Conservation (phyloP, 2,797 vertebrate genomes). For the Sebastes nivosus region DNA sequence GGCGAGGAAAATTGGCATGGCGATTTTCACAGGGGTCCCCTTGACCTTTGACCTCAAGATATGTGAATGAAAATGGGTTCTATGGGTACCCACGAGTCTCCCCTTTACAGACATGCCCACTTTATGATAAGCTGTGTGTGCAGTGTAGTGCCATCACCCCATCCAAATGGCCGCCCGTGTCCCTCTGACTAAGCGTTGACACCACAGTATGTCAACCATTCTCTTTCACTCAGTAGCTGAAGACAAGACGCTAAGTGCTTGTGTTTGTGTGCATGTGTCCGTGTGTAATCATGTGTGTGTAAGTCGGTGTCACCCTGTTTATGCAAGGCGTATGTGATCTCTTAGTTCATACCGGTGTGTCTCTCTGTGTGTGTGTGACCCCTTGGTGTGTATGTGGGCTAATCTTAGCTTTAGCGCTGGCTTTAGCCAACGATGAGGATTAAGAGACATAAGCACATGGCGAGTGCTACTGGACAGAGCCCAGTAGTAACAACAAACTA, state of each 20-base stretch:
- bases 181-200: neutral
- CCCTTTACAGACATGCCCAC: too few species aligned
- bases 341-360: slow-evolving; percentile 13
- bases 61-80: too few species aligned
- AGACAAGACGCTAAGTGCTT: neutral
- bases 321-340: slow-evolving; percentile 40
- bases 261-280: slow-evolving; percentile 8
- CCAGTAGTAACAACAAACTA: slow-evolving; percentile 2
- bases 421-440: slow-evolving; percentile 60
- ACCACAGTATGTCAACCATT: neutral
- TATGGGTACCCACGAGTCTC: too few species aligned
- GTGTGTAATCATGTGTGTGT: slow-evolving; percentile 32
- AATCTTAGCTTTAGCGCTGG: slow-evolving; percentile 78
- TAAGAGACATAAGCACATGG: slow-evolving; percentile 65
- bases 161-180: neutral
- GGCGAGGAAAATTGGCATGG: too few species aligned
- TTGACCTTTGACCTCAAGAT: too few species aligned
- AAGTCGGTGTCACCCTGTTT: slow-evolving; percentile 28
- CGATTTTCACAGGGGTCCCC: too few species aligned
- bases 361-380: slow-evolving; percentile 38
- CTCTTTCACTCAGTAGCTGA: neutral
- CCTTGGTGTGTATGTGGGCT: slow-evolving; percentile 72
- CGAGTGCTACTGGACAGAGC: slow-evolving; percentile 37
- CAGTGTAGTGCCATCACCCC: neutral
- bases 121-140: neutral